phyloP scores from a whole-genome alignment of 2,888 invertebrate genomes.

The Mactromeris polynyma region DNA sequence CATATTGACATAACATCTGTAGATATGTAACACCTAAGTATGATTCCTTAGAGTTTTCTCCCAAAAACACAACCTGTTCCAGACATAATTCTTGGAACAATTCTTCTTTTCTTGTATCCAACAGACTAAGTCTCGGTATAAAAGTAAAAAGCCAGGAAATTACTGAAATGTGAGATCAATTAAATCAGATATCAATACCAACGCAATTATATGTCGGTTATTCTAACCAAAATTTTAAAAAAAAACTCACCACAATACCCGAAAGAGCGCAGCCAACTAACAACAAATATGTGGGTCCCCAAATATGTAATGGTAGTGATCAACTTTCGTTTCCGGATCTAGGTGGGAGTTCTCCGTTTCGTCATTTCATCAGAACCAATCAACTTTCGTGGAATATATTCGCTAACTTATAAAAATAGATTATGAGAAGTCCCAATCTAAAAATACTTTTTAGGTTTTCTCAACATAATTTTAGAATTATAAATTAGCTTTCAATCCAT shows the following conservation, averaged over 20 bases:
- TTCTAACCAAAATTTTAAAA: background rate
- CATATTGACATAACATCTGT: no score
- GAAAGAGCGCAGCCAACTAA: background rate
- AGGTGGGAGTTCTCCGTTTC: background rate
- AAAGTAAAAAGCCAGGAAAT: no score
- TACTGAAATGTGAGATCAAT: no score
- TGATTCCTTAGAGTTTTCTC: no score
- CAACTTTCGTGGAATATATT: background rate
- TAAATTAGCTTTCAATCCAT: no score
- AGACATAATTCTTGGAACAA: no score
- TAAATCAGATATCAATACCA: no score
- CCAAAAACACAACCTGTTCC: no score
- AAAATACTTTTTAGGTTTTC: constrained; percentile 11
- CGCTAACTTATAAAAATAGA: constrained; percentile 22
- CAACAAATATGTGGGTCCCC: background rate
- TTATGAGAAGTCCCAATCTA: background rate
- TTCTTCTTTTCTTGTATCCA: no score
- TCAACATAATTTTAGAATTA: background rate
- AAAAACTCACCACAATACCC: background rate
- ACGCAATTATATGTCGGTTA: no score
- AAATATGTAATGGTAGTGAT: background rate
- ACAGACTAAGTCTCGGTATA: no score
- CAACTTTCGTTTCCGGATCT: constrained; percentile 12
- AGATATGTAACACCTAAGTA: no score
- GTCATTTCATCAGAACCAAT: background rate